Evolutionary conservation across 92 coral and sea anemone species (phyloP).

Genomic region (Parazoanthus atlanticus): DNA sequence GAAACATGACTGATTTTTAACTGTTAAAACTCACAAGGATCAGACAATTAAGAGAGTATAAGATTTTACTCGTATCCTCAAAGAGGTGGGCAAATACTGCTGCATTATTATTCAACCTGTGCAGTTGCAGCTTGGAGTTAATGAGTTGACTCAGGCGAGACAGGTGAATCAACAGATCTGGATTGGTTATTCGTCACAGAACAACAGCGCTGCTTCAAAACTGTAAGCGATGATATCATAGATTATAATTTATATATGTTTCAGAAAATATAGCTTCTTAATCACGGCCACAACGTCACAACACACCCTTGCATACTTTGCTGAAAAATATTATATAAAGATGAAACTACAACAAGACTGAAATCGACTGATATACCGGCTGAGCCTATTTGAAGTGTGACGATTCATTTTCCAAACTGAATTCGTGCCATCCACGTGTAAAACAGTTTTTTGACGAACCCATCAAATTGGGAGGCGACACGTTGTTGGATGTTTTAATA

Average conservation of each 20-base stretch:
- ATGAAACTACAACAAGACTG: too few species aligned
- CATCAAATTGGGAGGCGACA: neutral
- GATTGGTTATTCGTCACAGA: neutral
- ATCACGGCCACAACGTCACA: neutral
- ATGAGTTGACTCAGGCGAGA: neutral
- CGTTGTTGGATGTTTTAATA: neutral
- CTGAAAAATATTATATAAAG: too few species aligned
- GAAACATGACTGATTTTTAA: too few species aligned
- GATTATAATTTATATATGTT: neutral
- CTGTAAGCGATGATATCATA: neutral
- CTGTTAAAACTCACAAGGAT: too few species aligned
- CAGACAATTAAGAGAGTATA: too few species aligned
- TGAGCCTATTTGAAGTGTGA: too few species aligned
- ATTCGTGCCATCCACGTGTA: slow-evolving; percentile 5
- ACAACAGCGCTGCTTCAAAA: neutral
- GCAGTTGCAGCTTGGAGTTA: neutral
- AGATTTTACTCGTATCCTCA: neutral
- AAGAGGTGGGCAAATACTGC: neutral
- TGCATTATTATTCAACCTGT: neutral
- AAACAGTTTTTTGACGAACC: neutral
- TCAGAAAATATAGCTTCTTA: neutral
- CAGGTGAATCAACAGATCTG: neutral
- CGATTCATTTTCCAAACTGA: too few species aligned
- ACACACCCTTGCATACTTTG: neutral
- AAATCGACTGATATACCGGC: too few species aligned